Base-by-base conservation (phyloP, 2,113 vertebrate species). In the Ranitomeya imitator region DNA sequence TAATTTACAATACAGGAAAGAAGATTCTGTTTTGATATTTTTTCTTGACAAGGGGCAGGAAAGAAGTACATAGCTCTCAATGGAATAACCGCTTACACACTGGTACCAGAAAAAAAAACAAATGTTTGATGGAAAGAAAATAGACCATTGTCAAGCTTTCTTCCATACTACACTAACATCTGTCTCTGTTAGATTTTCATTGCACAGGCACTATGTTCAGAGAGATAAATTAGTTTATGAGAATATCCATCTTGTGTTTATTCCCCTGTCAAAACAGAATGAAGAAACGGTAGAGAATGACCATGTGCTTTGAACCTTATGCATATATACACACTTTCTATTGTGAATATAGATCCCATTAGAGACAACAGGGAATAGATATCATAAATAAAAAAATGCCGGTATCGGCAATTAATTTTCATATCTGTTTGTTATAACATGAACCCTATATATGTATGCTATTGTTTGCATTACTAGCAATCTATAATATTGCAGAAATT, bases 41-140 rank as follows among this genome's bases (percentile, higher is more conserved):
- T 31, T 76, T 76, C 73, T 76, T 76, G 73, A 76, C 73, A 76
- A 76, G 45, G 73, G 45, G 73, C 26, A 21, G 73, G 37, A 51
- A 52, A 45, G 31, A 18, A 76, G 52, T 18, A 19, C 73, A 52
- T 52, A 76, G 73, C 18, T 76, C 73, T 76, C 73, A 31, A 52
- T 76, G 73, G 45, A 76, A 76, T 76, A 52, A 21, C 37, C 1
- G 73, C 73, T 76, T 52, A 18, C 45, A 76, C 73, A 52, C 18
- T 76, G 37, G 73, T 52, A 76, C 73, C 18, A 12, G 45, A 19
- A 76, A 76, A 76, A 76, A 31, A 76, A 37, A 76, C 73, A 76
- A 76, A 76, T 76, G 45, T 76, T 76, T 76, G 45, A 76, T 76
- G 73, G 73, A 76, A 16, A 76, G 73, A 76, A 74, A 76, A 76